phyloP scores from a whole-genome alignment of 2,888 invertebrate genomes.

The Idaea biselata region DNA sequence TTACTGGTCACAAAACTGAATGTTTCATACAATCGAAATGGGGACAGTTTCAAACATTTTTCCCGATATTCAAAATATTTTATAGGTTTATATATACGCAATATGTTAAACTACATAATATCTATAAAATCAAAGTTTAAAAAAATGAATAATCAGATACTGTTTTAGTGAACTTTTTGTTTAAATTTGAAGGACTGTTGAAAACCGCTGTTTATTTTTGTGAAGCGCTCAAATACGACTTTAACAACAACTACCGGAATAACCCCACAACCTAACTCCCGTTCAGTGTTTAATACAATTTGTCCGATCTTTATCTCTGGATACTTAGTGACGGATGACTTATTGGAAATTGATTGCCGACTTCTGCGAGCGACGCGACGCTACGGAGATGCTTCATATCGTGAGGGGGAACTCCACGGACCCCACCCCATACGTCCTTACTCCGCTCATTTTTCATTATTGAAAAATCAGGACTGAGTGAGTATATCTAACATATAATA shows the following conservation, averaged over 20 bases:
- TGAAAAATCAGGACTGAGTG: not conserved
- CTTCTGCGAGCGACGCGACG: constrained; percentile 8
- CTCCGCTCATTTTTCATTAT: not conserved
- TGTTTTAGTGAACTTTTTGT: no score
- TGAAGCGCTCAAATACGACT: not conserved
- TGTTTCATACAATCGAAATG: no score
- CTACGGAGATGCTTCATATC: constrained; percentile 10
- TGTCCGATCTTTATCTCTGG: constrained; percentile 14
- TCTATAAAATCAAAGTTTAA: no score
- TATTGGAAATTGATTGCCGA: constrained; percentile 14
- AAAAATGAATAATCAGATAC: no score
- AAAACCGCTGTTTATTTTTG: no score
- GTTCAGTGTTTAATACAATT: constrained; percentile 4
- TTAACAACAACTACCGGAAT: not conserved
- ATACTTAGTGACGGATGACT: constrained; percentile 6
- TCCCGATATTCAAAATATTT: no score
- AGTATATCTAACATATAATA: no score
- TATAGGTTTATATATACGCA: no score
- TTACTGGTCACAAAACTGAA: no score
- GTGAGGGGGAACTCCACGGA: not conserved
- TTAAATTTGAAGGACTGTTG: no score
- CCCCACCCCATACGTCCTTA: not conserved
- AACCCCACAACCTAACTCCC: not conserved
- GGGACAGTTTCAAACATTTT: no score
- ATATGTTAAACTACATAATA: no score